These are phyloP conservation scores for Lanistes nyassanus DNA, from an alignment of 1,140 invertebrate species.

Conservation along the genomic window DNA sequence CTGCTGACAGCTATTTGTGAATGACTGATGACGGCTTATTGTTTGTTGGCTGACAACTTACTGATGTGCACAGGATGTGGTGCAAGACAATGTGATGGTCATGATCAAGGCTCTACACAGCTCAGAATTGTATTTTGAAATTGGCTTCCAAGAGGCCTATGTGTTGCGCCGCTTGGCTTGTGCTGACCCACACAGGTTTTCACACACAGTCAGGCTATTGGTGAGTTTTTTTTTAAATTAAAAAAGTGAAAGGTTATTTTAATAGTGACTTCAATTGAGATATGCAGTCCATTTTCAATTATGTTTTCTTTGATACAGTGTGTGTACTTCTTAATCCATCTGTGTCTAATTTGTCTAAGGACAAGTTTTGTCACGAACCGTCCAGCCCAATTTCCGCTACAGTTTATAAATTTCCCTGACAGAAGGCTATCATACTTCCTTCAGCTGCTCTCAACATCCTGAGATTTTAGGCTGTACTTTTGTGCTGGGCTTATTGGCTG, in stretches of 20 bases:
- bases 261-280: neutral
- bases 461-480: neutral
- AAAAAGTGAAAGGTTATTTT: neutral
- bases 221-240: conserved; percentile 29
- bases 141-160: conserved; percentile 63
- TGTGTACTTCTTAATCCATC: neutral
- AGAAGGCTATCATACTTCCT: neutral
- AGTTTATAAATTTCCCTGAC: neutral
- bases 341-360: neutral
- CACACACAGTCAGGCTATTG: conserved; percentile 52
- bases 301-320: neutral
- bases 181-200: conserved; percentile 53
- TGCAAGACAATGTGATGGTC: conserved; percentile 47
- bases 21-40: no score
- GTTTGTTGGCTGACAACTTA: no score
- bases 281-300: neutral
- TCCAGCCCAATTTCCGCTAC: neutral
- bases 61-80: conserved; percentile 57
- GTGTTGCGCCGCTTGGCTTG: conserved; percentile 50
- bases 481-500: neutral
- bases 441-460: neutral
- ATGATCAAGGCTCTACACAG: conserved; percentile 63
- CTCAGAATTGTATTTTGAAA: conserved; percentile 40
- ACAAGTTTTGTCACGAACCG: neutral
- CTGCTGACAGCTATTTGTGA: no score